These are phyloP conservation scores for Arrhamphus sclerolepis DNA, from an alignment of 2,797 vertebrate genomes.

Conservation along the genomic window DNA sequence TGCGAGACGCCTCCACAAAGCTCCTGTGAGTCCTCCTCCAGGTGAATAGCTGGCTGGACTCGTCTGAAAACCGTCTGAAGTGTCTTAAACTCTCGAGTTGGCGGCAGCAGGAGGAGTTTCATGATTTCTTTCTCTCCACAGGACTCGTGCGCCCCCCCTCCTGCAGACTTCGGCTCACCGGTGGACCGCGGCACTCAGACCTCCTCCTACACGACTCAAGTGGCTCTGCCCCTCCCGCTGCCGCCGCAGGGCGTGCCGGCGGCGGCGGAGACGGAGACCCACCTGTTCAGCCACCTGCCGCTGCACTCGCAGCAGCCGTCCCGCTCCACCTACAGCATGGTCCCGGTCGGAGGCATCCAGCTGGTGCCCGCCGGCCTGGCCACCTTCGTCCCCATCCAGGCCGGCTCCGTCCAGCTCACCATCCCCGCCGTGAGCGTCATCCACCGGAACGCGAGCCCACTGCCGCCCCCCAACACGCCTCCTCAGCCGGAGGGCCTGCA, in stretches of 20 bases:
- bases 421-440: conserved; percentile 92
- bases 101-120: neutral
- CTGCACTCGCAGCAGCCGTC: conserved; percentile 93
- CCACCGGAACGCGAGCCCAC: conserved; percentile 85
- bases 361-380: conserved; percentile 90
- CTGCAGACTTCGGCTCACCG: conserved; percentile 58
- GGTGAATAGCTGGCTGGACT: too few relatives aligned
- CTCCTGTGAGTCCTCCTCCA: too few relatives aligned
- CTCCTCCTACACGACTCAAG: conserved; percentile 71
- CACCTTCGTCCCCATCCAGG: conserved; percentile 93
- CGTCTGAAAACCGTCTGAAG: neutral
- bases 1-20: conserved; percentile 54
- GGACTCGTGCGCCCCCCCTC: conserved; percentile 45
- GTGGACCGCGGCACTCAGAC: conserved; percentile 81
- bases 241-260: conserved; percentile 56
- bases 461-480: conserved; percentile 67
- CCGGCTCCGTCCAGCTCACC: conserved; percentile 91
- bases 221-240: conserved; percentile 69
- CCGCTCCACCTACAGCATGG: conserved; percentile 87
- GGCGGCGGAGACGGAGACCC: conserved; percentile 72
- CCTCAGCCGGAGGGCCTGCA: conserved; percentile 67
- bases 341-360: conserved; percentile 93
- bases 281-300: conserved; percentile 95
- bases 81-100: conserved; percentile 24
- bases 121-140: conserved; percentile 30